phyloP scores from a whole-genome alignment of 2,113 vertebrate genomes.

The Mungos mungo region DNA sequence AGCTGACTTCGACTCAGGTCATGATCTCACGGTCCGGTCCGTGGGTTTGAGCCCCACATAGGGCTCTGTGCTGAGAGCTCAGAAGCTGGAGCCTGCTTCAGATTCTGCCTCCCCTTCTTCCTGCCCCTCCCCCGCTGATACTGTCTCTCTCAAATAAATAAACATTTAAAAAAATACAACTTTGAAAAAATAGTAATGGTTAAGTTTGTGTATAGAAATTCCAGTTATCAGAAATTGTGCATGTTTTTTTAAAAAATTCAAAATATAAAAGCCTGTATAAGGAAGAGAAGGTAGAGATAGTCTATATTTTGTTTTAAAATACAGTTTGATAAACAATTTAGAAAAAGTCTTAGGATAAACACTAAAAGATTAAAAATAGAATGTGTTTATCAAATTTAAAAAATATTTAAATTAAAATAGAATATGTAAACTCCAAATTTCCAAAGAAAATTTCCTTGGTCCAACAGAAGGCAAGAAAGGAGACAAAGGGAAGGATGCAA shows the following conservation, averaged over 20 bases:
- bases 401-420: neutral
- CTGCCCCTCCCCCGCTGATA: too few relatives aligned
- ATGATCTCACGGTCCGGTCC: too few relatives aligned
- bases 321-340: neutral
- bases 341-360: neutral
- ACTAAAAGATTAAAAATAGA: neutral
- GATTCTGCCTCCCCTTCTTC: too few relatives aligned
- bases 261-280: neutral
- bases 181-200: neutral
- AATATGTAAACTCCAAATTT: neutral
- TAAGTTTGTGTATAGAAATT: neutral
- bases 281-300: neutral
- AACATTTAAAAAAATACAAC: too few relatives aligned
- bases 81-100: too few relatives aligned
- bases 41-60: too few relatives aligned
- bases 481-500: neutral
- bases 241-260: neutral
- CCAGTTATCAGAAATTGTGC: neutral
- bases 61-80: too few relatives aligned
- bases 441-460: neutral
- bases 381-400: neutral
- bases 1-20: too few relatives aligned
- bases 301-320: constrained; percentile 41
- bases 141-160: too few relatives aligned
- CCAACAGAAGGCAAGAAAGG: constrained; percentile 3